Conservation (phyloP, 2,888 invertebrate genomes). For the Crossocerus cetratus region DNA sequence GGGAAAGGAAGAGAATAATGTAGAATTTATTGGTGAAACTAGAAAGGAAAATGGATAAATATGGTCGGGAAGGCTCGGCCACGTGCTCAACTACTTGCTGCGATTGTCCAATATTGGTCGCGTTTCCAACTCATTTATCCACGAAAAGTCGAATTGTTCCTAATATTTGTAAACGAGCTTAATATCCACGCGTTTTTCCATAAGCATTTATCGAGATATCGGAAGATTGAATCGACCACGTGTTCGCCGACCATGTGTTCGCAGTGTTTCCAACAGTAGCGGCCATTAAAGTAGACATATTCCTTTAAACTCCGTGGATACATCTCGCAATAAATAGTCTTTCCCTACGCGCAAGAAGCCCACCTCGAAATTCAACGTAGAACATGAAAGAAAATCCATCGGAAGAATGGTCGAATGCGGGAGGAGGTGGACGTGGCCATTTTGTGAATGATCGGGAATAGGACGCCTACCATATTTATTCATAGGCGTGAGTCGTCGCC, state of each 20-base stretch:
- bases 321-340: too few relatives aligned
- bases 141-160: not conserved
- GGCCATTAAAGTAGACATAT: too few relatives aligned
- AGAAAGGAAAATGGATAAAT: not conserved
- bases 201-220: too few relatives aligned
- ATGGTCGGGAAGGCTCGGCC: not conserved
- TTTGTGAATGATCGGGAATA: conserved; percentile 44
- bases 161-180: not conserved
- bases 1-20: not conserved
- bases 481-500: not conserved
- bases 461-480: conserved; percentile 42
- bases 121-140: not conserved
- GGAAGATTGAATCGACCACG: not conserved
- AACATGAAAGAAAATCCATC: too few relatives aligned
- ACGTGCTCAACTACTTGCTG: not conserved
- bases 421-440: conserved; percentile 39
- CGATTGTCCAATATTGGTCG: not conserved
- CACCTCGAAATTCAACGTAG: too few relatives aligned
- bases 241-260: not conserved
- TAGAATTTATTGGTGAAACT: not conserved
- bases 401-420: not conserved
- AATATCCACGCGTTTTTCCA: not conserved
- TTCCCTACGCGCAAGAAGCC: too few relatives aligned
- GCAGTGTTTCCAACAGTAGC: not conserved
- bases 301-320: too few relatives aligned